A percentile compares a stretch with the other conserved stretches of the same genome.
Conservation (phyloP, 2,797 vertebrate genomes). For the Margarornis squamiger region DNA sequence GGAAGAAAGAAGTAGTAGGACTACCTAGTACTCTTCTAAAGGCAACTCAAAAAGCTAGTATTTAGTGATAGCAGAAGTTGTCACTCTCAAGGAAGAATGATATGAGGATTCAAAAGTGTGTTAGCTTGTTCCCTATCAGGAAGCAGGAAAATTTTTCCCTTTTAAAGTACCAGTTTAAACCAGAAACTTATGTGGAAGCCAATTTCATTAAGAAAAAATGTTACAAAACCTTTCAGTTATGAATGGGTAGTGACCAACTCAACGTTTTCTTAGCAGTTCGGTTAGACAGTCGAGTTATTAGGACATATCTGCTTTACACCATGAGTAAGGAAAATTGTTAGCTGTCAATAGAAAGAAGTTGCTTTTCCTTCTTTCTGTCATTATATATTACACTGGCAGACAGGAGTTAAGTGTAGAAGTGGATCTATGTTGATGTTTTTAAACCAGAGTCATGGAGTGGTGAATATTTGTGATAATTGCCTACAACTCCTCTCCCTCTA, state of each 20-base stretch:
- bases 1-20: not conserved
- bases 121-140: not conserved
- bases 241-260: not conserved
- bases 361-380: not conserved
- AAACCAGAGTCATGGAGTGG: not conserved
- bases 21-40: not conserved
- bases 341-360: not conserved
- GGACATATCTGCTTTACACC: not conserved
- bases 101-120: not conserved
- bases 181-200: not conserved
- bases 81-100: not conserved
- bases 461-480: not conserved
- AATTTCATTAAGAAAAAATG: not conserved
- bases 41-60: not conserved
- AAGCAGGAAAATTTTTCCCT: not conserved
- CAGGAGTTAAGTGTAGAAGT: not conserved
- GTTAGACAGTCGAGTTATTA: not conserved
- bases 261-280: not conserved
- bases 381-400: not conserved
- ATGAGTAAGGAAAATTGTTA: not conserved
- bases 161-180: not conserved
- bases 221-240: not conserved
- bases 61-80: not conserved
- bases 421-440: not conserved
- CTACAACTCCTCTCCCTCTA: not conserved